These are phyloP conservation scores for Condylura cristata DNA, from an alignment of 2,113 vertebrate species.

Conservation along the genomic window DNA sequence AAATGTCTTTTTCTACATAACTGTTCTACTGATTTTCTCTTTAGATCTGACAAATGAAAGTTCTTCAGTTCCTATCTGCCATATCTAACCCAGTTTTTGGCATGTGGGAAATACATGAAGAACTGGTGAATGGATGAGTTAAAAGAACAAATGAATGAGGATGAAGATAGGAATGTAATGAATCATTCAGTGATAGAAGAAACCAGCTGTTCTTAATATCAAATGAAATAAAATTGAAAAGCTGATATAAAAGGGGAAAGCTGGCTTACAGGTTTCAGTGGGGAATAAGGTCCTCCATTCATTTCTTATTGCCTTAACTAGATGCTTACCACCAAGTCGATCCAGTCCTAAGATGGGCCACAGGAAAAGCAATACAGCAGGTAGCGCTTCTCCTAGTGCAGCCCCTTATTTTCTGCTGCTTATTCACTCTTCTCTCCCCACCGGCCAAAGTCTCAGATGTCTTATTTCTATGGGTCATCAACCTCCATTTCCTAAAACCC, in stretches of 20 bases:
- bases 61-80: not conserved
- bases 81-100: not conserved
- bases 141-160: constrained; percentile 43
- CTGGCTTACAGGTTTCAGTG: not conserved
- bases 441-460: not conserved
- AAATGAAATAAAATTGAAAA: not conserved
- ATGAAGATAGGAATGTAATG: not conserved
- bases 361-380: not conserved
- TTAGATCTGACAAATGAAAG: not conserved
- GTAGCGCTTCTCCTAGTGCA: not conserved
- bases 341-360: not conserved
- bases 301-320: not conserved
- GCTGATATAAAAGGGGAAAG: not conserved
- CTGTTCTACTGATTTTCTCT: constrained; percentile 7
- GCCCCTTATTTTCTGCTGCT: not conserved
- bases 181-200: not conserved
- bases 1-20: not conserved
- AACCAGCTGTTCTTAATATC: not conserved
- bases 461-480: not conserved
- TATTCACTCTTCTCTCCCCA: not conserved
- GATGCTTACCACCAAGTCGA: not conserved
- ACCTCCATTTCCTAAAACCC: not conserved
- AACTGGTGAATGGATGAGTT: not conserved
- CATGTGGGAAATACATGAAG: not conserved
- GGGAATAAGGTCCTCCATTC: not conserved